Conservation (phyloP, 2,888 invertebrate genomes). For the Fragum whitleyi region DNA sequence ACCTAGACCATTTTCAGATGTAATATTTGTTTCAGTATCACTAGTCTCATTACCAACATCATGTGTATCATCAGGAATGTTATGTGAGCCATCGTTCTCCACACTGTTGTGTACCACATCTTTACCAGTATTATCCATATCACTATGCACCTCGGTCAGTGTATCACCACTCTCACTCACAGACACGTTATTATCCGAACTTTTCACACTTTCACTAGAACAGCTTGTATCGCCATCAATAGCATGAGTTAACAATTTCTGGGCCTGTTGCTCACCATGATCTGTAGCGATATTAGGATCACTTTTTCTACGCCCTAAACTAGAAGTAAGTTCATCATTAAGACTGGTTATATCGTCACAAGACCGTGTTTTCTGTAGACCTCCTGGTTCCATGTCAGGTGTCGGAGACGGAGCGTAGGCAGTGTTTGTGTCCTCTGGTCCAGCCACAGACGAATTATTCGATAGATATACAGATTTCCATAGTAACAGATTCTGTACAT, state of each 20-base stretch:
- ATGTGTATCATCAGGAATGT: constrained; percentile 3
- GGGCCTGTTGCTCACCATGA: constrained; percentile 64
- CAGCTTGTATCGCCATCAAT: constrained; percentile 64
- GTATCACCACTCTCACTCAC: constrained; percentile 47
- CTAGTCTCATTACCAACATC: not conserved
- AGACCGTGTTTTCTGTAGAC: constrained; percentile 90
- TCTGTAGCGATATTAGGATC: constrained; percentile 90
- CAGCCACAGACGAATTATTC: constrained; percentile 76
- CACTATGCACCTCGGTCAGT: constrained; percentile 28
- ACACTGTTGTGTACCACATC: constrained; percentile 28
- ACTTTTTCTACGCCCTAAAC: constrained; percentile 90
- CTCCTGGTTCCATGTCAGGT: constrained; percentile 46
- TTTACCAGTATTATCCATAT: constrained; percentile 18
- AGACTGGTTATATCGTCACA: constrained; percentile 91
- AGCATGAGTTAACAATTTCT: constrained; percentile 61
- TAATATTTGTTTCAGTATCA: not conserved
- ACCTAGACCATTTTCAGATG: not conserved
- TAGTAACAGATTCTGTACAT: constrained; percentile 92
- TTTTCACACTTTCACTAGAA: constrained; percentile 63
- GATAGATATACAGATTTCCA: constrained; percentile 95
- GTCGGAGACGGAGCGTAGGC: constrained; percentile 59
- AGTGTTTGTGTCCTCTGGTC: constrained; percentile 74
- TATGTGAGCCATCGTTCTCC: not conserved
- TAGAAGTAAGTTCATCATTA: constrained; percentile 85
- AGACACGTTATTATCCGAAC: constrained; percentile 53